Conservation (phyloP, 1,140 invertebrate genomes). For the Medauroidea extradentata region DNA sequence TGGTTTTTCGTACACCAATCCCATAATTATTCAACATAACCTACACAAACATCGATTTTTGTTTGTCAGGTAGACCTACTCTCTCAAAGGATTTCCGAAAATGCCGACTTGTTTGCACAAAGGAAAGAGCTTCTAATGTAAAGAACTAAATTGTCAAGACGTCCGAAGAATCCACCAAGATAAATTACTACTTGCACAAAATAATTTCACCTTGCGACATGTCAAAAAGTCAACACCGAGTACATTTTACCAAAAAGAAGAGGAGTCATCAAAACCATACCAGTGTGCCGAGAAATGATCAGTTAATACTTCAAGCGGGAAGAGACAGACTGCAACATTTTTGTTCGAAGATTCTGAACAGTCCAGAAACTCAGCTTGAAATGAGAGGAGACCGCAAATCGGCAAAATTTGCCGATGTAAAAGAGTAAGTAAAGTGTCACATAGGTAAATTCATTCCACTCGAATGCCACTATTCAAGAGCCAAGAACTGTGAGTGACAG, state of each 20-base stretch:
- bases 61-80: conserved; percentile 1
- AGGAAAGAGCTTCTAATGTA: conserved; percentile 6
- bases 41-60: conserved; percentile 1
- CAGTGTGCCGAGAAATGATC: not conserved
- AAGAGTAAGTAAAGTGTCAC: not conserved
- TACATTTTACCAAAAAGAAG: conserved; percentile 3
- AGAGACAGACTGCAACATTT: no score
- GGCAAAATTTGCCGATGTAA: not conserved
- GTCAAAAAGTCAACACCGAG: no score
- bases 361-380: no score
- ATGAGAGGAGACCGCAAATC: not conserved
- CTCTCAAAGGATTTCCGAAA: conserved; percentile 5
- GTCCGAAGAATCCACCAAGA: not conserved
- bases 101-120: conserved; percentile 7
- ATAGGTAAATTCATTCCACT: conserved; percentile 5
- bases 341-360: no score
- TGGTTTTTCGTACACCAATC: no score
- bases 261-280: not conserved
- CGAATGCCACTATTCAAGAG: not conserved
- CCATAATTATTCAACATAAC: no score
- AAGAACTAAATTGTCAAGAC: not conserved
- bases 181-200: conserved; percentile 1
- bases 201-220: not conserved
- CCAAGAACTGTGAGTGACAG: no score
- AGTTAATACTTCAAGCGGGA: not conserved